These are phyloP conservation scores for Drosophila paranaensis DNA, from an alignment of 2,888 invertebrate species.

Conservation along the genomic window DNA sequence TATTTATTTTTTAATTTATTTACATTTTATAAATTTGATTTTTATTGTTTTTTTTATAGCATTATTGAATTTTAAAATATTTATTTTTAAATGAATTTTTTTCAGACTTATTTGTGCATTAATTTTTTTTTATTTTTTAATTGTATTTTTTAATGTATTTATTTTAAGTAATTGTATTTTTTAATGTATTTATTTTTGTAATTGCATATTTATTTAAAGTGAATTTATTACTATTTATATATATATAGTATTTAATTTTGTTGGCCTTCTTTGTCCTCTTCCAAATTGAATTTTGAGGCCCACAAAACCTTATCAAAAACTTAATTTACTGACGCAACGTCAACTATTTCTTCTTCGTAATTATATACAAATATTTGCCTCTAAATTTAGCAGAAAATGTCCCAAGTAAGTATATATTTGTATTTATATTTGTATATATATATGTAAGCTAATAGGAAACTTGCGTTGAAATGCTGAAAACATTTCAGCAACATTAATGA, in stretches of 20 bases:
- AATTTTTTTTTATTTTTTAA: too few species aligned
- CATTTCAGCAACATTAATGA: constrained; percentile 59
- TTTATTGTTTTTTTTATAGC: too few species aligned
- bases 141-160: background rate
- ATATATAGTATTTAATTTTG: background rate
- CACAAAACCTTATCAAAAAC: background rate
- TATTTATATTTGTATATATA: background rate
- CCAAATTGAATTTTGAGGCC: background rate
- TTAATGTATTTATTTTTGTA: too few species aligned
- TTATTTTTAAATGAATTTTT: background rate
- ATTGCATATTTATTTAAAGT: too few species aligned
- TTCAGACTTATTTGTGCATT: too few species aligned
- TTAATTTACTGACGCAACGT: background rate
- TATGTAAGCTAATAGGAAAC: background rate
- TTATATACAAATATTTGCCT: constrained; percentile 15
- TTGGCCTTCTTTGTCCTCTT: background rate
- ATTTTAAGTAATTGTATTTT: too few species aligned
- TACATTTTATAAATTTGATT: too few species aligned
- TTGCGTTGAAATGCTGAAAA: constrained; percentile 29
- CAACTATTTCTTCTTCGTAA: constrained; percentile 9
- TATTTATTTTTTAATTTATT: too few species aligned
- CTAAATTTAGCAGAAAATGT: background rate
- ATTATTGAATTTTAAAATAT: too few species aligned
- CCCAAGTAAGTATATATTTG: background rate
- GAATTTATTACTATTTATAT: background rate